These are phyloP conservation scores for Macaca nemestrina DNA, from an alignment of 2,113 vertebrate genomes.

Conservation along the genomic window DNA sequence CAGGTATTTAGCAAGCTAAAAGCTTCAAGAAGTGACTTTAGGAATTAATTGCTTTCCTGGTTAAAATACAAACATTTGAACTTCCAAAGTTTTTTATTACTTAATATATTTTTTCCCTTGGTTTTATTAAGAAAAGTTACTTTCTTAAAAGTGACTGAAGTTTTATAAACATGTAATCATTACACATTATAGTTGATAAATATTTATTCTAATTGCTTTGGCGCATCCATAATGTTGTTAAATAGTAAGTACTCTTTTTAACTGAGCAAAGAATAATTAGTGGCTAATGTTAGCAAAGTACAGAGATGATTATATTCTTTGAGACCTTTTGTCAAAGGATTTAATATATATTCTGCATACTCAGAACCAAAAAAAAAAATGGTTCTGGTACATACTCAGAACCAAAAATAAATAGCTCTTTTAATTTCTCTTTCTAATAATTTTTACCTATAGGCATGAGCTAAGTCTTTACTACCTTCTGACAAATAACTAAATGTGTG, in stretches of 20 bases:
- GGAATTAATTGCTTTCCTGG: background rate
- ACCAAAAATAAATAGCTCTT: background rate
- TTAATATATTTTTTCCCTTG: background rate
- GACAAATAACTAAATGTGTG: slow-evolving; percentile 9
- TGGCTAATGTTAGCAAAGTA: background rate
- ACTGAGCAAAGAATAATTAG: background rate
- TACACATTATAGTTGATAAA: background rate
- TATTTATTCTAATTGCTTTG: slow-evolving; percentile 11
- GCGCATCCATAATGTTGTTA: background rate
- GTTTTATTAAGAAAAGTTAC: background rate
- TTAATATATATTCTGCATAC: background rate
- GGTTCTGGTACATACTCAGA: background rate
- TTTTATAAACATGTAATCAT: slow-evolving; percentile 12
- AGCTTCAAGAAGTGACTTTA: background rate
- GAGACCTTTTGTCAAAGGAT: background rate
- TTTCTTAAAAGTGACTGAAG: background rate
- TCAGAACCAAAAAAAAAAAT: background rate
- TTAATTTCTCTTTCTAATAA: slow-evolving; percentile 28
- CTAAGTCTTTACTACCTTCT: background rate
- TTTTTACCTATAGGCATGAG: background rate
- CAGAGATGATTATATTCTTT: background rate
- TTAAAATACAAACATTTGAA: slow-evolving; percentile 49
- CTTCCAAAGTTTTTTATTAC: background rate
- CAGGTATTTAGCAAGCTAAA: background rate
- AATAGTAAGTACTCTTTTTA: background rate